phyloP scores from a whole-genome alignment of 2,113 vertebrate genomes.

The Nothoprocta perdicaria region DNA sequence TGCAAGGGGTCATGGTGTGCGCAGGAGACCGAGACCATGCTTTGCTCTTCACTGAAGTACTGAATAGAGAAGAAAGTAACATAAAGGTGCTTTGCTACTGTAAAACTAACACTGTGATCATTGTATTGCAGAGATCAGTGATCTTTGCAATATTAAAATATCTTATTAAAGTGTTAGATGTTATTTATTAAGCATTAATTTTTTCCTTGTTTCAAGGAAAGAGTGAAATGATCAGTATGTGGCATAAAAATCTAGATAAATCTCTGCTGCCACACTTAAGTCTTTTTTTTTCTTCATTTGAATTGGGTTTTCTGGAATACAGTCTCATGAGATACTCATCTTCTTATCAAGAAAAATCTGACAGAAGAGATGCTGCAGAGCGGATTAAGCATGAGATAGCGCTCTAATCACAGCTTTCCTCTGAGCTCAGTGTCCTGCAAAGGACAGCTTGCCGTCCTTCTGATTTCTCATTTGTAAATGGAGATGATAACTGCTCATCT shows the following conservation, averaged over 20 bases:
- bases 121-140: background rate
- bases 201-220: background rate
- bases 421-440: background rate
- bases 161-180: background rate
- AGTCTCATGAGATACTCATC: background rate
- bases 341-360: background rate
- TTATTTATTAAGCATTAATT: background rate
- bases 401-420: slow-evolving; percentile 50
- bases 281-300: background rate
- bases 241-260: slow-evolving; percentile 19
- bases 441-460: slow-evolving; percentile 48
- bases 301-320: background rate
- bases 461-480: slow-evolving; percentile 62
- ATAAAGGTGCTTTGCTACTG: background rate
- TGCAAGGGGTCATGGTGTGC: background rate
- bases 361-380: background rate
- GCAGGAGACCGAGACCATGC: background rate
- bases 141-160: background rate
- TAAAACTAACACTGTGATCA: background rate
- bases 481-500: slow-evolving; percentile 66
- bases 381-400: slow-evolving; percentile 53
- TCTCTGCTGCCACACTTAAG: background rate
- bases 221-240: background rate
- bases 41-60: slow-evolving; percentile 8
- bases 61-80: background rate